A percentile compares a stretch with the other conserved stretches of the same genome.
phyloP scores from a whole-genome alignment of 2,113 vertebrate species.

The Neodon shergylaensis region DNA sequence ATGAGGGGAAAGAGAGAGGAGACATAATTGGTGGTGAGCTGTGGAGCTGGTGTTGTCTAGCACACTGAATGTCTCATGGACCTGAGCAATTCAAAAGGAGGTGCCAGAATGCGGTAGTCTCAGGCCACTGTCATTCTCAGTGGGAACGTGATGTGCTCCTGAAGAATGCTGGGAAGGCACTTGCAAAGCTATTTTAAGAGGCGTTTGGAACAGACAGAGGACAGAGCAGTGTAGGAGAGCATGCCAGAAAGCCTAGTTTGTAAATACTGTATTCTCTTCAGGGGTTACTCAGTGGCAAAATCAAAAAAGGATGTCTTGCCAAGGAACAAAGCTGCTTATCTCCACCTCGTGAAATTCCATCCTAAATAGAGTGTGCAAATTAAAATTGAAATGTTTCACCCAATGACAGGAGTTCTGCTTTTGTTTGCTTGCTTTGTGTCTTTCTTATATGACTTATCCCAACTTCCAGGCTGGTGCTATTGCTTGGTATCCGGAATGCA shows the following conservation, averaged over 20 bases:
- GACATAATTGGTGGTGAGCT: background rate
- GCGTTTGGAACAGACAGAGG: slow-evolving; percentile 31
- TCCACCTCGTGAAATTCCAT: slow-evolving; percentile 7
- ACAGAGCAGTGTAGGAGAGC: slow-evolving; percentile 8
- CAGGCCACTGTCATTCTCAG: slow-evolving; percentile 52
- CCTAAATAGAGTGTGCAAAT: slow-evolving; percentile 40
- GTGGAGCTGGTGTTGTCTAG: background rate
- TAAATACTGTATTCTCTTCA: slow-evolving; percentile 62
- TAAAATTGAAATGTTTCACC: slow-evolving; percentile 46
- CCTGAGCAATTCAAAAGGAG: slow-evolving; percentile 42
- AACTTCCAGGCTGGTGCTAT: background rate
- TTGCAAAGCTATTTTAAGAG: slow-evolving; percentile 71
- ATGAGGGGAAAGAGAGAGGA: background rate
- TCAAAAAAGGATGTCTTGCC: slow-evolving; percentile 32
- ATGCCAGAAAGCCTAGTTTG: slow-evolving; percentile 50
- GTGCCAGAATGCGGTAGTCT: slow-evolving; percentile 46
- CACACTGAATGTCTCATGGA: slow-evolving; percentile 60
- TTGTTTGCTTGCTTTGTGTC: background rate
- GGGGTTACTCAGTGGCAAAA: slow-evolving; percentile 30
- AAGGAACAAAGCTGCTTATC: slow-evolving; percentile 46
- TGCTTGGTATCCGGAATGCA: background rate
- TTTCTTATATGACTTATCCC: background rate
- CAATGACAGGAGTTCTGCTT: background rate
- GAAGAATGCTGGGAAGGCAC: slow-evolving; percentile 51
- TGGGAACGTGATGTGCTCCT: slow-evolving; percentile 60